A percentile compares a stretch with the other conserved stretches of the same genome.
phyloP scores from a whole-genome alignment of 1,140 invertebrate genomes.

The Diachasmimorpha longicaudata region DNA sequence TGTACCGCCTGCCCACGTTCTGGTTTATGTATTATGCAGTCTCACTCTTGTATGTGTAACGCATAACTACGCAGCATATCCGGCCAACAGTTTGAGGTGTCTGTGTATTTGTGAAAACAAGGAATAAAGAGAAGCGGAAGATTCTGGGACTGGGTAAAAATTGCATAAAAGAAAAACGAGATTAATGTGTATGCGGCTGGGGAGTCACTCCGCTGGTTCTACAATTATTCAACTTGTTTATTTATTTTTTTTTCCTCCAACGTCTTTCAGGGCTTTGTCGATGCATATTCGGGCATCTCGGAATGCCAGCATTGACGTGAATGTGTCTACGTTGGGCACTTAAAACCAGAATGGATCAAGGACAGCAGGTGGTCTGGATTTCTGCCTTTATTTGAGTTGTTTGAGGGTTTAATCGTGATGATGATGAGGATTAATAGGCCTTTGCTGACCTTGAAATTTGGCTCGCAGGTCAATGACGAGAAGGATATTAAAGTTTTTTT shows the following conservation, averaged over 20 bases:
- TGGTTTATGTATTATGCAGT: constrained; percentile 55
- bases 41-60: constrained; percentile 48
- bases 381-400: background rate
- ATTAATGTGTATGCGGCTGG: background rate
- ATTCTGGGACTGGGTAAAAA: constrained; percentile 7
- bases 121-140: background rate
- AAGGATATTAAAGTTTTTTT: background rate
- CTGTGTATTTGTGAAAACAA: background rate
- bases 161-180: constrained; percentile 20
- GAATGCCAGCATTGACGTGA: background rate
- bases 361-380: constrained; percentile 11
- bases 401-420: background rate
- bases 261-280: background rate
- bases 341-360: constrained; percentile 15
- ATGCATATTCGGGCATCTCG: background rate
- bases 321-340: background rate
- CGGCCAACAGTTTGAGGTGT: background rate
- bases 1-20: constrained; percentile 48
- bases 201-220: background rate
- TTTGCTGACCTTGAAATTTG: background rate
- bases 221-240: background rate
- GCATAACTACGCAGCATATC: constrained; percentile 50
- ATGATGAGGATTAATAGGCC: background rate
- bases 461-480: background rate
- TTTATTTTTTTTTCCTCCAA: too few species aligned